Evolutionary conservation across 2,113 vertebrate species (phyloP), one percentile per base, ranked within the genome.

Genomic region (Upupa epops): DNA sequence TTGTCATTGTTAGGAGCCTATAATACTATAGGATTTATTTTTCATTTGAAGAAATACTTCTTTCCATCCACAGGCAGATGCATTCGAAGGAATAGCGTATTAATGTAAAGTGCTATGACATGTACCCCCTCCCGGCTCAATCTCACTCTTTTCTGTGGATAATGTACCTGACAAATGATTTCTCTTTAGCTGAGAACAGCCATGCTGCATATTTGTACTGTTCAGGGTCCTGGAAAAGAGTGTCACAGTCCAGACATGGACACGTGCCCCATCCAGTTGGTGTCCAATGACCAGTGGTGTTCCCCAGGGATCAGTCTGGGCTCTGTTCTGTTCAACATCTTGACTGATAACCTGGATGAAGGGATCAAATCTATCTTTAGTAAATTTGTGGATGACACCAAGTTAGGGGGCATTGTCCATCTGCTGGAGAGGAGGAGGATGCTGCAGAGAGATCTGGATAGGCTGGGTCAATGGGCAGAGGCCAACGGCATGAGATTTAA

Each of bases 11-110:
- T 66, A 89, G 61, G 22, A 31, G 5, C 34, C 9, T 24, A 54
- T 86, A 90, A 60, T 77, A 56, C 46, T 15, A 19, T 10, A 86
- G 86, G 75, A 92, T 66, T 93, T 88, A 88, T 81, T 89, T 92
- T 81, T 88, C 87, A 89, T 90, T 92, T 91, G 76, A 87, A 96
- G 78, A 83, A 90, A 87, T 52, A 92, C 74, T 60, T 59, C 86
- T 89, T 91, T 66, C 76, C 76, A 83, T 90, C 89, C 64, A 29
- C 74, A 91, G 86, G n/a, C 60, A 74, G 48, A 29, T 26, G 12
- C 17, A 26, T 85, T 88, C 92, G 58, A 58, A 82, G 52, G 46
- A 22, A 84, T 3, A 79, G 64, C 46, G 11, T 32, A 90, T 92
- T 90, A 90, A n/a, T 37, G 66, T 71, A 89, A 85, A 89, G 52